These are phyloP conservation scores for Anguilla rostrata DNA, from an alignment of 2,113 vertebrate species.

Conservation along the genomic window DNA sequence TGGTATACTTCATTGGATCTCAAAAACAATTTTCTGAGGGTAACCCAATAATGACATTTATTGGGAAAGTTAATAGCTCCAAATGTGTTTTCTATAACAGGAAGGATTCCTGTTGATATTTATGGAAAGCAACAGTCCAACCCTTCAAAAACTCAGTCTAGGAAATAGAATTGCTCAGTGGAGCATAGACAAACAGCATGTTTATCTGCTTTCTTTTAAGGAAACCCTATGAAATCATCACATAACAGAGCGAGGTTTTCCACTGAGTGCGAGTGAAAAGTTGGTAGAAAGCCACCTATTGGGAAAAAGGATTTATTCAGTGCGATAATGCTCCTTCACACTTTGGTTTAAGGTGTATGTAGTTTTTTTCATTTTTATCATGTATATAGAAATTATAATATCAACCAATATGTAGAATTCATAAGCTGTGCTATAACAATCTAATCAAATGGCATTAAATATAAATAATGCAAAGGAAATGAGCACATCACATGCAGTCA, in stretches of 20 bases:
- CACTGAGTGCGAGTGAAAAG: not conserved
- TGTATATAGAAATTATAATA: too few species aligned
- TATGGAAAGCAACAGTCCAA: conserved; percentile 5
- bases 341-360: not conserved
- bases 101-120: conserved; percentile 15
- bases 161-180: not conserved
- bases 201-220: conserved; percentile 28
- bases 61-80: conserved; percentile 27
- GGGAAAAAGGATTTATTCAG: not conserved
- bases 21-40: not conserved
- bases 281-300: not conserved
- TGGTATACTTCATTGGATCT: conserved; percentile 21
- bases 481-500: too few species aligned
- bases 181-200: conserved; percentile 30
- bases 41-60: conserved; percentile 26
- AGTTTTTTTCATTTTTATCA: not conserved
- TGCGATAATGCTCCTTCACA: not conserved
- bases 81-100: conserved; percentile 28
- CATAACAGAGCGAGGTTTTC: not conserved
- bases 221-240: conserved; percentile 7
- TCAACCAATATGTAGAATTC: too few species aligned
- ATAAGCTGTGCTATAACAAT: too few species aligned
- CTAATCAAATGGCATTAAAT: too few species aligned
- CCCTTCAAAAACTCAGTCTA: not conserved
- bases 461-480: too few species aligned